A percentile compares a stretch with the other conserved stretches of the same genome.
Conservation (phyloP, 2,888 invertebrate species). For the Diarsia dahlii region DNA sequence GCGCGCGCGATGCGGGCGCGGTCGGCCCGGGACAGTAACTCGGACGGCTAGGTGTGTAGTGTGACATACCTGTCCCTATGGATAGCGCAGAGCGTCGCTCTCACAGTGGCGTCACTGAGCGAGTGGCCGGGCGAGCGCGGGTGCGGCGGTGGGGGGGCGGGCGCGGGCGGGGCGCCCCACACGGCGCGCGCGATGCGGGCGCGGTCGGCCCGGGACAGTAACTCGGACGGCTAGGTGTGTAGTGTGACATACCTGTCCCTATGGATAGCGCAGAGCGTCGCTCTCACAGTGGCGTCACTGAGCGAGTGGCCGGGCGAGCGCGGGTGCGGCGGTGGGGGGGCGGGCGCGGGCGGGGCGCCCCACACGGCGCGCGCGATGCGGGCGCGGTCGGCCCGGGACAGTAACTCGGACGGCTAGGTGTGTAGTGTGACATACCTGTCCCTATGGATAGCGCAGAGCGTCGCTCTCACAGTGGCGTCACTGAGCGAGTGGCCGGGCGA, state of each 20-base stretch:
- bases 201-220: background rate
- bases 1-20: constrained; percentile 80
- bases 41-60: constrained; percentile 83
- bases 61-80: constrained; percentile 64
- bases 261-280: constrained; percentile 77
- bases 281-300: constrained; percentile 74
- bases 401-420: constrained; percentile 89
- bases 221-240: too few species aligned
- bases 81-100: constrained; percentile 79
- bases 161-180: constrained; percentile 58
- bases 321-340: constrained; percentile 40
- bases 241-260: constrained; percentile 63
- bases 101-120: constrained; percentile 70
- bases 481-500: constrained; percentile 60
- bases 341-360: constrained; percentile 55
- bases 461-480: constrained; percentile 76
- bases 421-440: constrained; percentile 60
- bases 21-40: constrained; percentile 90
- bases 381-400: constrained; percentile 87
- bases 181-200: constrained; percentile 63
- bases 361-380: constrained; percentile 75
- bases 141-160: constrained; percentile 40
- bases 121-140: constrained; percentile 65
- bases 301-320: constrained; percentile 63
- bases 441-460: constrained; percentile 74